phyloP scores from a whole-genome alignment of 2,113 vertebrate genomes.

The Phaethon lepturus region DNA sequence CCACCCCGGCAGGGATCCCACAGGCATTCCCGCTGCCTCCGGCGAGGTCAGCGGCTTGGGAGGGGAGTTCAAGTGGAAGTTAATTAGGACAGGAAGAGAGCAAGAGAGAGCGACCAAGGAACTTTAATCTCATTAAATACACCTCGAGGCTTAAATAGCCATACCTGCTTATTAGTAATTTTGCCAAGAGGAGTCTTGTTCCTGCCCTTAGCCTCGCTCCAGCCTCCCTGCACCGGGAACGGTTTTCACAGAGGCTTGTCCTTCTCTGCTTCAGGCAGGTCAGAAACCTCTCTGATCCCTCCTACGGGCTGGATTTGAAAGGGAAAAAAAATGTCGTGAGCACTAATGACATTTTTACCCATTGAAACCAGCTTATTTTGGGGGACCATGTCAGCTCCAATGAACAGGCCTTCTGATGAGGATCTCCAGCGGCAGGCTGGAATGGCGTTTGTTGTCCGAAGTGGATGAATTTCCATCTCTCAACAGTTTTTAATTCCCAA shows the following conservation, averaged over 20 bases:
- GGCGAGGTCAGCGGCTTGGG: fast-evolving
- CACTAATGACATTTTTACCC: background rate
- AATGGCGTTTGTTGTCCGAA: background rate
- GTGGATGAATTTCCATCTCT: background rate
- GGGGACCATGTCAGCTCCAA: background rate
- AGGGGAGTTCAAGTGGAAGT: background rate
- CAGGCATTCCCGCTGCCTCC: fast-evolving
- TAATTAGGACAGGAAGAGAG: background rate
- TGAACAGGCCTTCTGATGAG: background rate
- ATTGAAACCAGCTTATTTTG: background rate
- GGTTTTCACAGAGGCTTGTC: background rate
- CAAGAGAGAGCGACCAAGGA: background rate
- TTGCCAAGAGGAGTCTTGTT: background rate
- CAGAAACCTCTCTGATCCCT: background rate
- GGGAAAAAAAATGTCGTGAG: too few relatives aligned
- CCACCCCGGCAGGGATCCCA: background rate
- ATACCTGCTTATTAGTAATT: background rate
- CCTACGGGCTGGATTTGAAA: background rate
- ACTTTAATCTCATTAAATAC: constrained; percentile 58
- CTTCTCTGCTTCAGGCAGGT: background rate
- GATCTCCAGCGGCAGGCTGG: background rate
- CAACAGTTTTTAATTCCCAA: constrained; percentile 7
- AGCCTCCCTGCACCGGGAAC: background rate
- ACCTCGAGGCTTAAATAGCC: background rate
- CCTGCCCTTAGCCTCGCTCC: background rate